Conservation (phyloP, 2,113 vertebrate genomes). For the Hippocampus zosterae region DNA sequence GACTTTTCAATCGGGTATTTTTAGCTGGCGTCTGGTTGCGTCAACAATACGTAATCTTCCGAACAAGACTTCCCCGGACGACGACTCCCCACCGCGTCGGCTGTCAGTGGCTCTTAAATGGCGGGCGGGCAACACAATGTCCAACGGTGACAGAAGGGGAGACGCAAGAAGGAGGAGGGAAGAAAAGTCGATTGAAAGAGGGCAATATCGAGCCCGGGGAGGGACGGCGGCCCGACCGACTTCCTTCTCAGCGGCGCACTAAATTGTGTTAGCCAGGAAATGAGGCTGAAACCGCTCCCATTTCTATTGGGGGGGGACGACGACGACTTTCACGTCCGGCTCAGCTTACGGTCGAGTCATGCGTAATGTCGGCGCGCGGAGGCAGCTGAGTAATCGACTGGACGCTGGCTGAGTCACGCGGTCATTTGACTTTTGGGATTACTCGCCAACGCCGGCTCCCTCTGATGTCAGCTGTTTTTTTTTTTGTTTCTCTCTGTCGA, state of each 20-base stretch:
- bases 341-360: constrained; percentile 58
- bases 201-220: neutral
- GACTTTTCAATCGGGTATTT: constrained; percentile 8
- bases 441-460: neutral
- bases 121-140: constrained; percentile 43
- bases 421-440: constrained; percentile 28
- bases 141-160: constrained; percentile 27
- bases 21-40: constrained; percentile 13
- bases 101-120: constrained; percentile 28
- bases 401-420: constrained; percentile 16
- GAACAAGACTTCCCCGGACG: constrained; percentile 31
- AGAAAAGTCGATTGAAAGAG: constrained; percentile 11
- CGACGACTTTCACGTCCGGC: constrained; percentile 50
- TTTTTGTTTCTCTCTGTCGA: neutral
- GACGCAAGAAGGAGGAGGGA: constrained; percentile 12
- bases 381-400: constrained; percentile 33
- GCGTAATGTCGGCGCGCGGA: constrained; percentile 40
- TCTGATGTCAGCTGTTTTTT: constrained; percentile 15
- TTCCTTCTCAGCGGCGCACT: constrained; percentile 28
- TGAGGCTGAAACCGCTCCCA: constrained; percentile 20
- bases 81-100: constrained; percentile 31
- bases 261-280: constrained; percentile 41
- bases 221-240: constrained; percentile 14
- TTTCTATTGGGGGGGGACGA: constrained; percentile 12
- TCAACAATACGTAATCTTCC: constrained; percentile 43